Evolutionary conservation across 1,140 invertebrate genomes (phyloP).

Genomic region (fruit fly (Drosophila melanogaster)): DNA sequence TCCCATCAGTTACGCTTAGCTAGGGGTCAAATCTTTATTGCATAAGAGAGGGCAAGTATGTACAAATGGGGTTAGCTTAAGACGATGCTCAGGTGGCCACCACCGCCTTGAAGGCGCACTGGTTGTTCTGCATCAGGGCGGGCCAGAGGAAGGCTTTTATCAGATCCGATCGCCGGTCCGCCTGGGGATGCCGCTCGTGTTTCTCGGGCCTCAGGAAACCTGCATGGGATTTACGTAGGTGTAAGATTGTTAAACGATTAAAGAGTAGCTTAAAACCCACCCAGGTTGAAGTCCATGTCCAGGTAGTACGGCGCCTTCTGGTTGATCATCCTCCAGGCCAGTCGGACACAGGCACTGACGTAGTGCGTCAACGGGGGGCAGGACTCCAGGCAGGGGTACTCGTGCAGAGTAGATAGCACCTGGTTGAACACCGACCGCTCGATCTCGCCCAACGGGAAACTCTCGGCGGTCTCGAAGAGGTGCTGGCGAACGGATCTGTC

Average conservation of each 20-base stretch:
- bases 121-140: slow-evolving; percentile 86
- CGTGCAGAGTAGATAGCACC: slow-evolving; percentile 86
- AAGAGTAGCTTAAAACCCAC: slow-evolving; percentile 59
- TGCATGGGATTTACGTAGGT: not conserved
- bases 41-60: slow-evolving; percentile 49
- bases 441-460: slow-evolving; percentile 87
- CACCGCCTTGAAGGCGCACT: slow-evolving; percentile 87
- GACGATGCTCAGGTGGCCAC: slow-evolving; percentile 85
- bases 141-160: slow-evolving; percentile 88
- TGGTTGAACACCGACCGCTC: slow-evolving; percentile 87
- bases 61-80: slow-evolving; percentile 66
- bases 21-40: slow-evolving; percentile 63
- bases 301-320: slow-evolving; percentile 87
- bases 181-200: slow-evolving; percentile 86
- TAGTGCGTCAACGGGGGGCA: slow-evolving; percentile 86
- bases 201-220: slow-evolving; percentile 85
- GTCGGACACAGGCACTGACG: slow-evolving; percentile 86
- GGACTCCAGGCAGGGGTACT: slow-evolving; percentile 87
- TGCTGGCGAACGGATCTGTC: slow-evolving; percentile 85
- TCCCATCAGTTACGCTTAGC: slow-evolving; percentile 65
- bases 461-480: slow-evolving; percentile 86
- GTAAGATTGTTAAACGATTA: not conserved
- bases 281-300: slow-evolving; percentile 88
- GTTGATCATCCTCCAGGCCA: slow-evolving; percentile 87
- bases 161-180: slow-evolving; percentile 86